These are phyloP conservation scores for Dexiosoma caninum DNA, from an alignment of 2,888 invertebrate genomes.

Conservation along the genomic window DNA sequence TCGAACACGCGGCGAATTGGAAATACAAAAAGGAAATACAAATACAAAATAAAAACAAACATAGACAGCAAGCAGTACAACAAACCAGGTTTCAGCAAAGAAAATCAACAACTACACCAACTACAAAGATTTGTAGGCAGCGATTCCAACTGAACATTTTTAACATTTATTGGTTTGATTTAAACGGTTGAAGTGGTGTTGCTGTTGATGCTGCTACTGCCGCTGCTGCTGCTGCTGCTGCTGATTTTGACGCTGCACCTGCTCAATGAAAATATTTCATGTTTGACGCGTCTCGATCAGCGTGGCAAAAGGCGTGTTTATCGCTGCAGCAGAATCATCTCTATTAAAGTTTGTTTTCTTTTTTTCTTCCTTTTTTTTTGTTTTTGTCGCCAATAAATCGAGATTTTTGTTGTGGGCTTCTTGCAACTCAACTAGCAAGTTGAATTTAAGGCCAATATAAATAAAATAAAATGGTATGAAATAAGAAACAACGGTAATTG, in stretches of 20 bases:
- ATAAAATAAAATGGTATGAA: neutral
- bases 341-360: slow-evolving; percentile 1
- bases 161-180: slow-evolving; percentile 51
- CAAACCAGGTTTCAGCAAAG: slow-evolving; percentile 40
- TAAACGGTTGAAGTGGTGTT: slow-evolving; percentile 31
- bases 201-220: neutral
- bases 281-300: slow-evolving; percentile 51
- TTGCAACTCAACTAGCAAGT: slow-evolving; percentile 19
- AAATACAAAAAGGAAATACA: neutral
- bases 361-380: neutral
- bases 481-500: slow-evolving; percentile 50
- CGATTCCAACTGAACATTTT: slow-evolving; percentile 38
- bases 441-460: slow-evolving; percentile 10
- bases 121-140: neutral
- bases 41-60: neutral
- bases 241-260: slow-evolving; percentile 24
- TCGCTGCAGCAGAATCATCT: slow-evolving; percentile 21
- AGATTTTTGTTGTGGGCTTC: slow-evolving; percentile 46
- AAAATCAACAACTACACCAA: neutral
- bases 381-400: slow-evolving; percentile 37
- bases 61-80: slow-evolving; percentile 13
- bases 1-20: slow-evolving; percentile 59
- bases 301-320: slow-evolving; percentile 44
- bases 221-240: slow-evolving; percentile 12
- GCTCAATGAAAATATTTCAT: slow-evolving; percentile 32